Conservation (phyloP, 2,888 invertebrate genomes). For the Agrotis puta region DNA sequence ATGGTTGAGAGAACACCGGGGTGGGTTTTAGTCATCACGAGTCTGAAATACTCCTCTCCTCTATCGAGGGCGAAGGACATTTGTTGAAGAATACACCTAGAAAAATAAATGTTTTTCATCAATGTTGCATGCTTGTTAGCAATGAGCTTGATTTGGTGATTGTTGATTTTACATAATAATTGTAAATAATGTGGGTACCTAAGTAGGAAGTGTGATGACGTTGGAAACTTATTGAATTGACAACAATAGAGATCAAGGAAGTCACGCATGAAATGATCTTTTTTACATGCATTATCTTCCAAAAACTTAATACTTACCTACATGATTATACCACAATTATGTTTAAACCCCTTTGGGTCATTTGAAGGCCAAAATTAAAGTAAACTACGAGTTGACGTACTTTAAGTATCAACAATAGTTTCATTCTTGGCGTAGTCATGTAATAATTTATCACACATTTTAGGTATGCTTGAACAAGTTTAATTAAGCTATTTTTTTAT, state of each 20-base stretch:
- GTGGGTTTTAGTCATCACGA: too few species aligned
- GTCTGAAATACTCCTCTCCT: too few species aligned
- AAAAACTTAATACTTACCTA: too few species aligned
- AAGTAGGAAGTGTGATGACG: constrained; percentile 2
- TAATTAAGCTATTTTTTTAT: neutral
- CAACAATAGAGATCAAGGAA: constrained; percentile 7
- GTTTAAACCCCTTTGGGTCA: neutral
- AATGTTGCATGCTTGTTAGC: neutral
- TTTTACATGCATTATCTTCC: neutral
- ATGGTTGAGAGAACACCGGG: too few species aligned
- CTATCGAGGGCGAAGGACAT: too few species aligned
- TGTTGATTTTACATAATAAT: neutral
- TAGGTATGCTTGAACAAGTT: neutral
- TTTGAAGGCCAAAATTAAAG: neutral
- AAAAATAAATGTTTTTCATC: too few species aligned
- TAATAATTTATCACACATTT: neutral
- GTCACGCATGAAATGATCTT: neutral
- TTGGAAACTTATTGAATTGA: constrained; percentile 1
- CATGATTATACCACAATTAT: too few species aligned
- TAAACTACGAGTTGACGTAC: neutral
- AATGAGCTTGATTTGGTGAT: neutral
- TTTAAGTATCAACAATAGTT: neutral
- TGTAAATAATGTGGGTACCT: neutral
- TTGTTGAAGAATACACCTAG: too few species aligned
- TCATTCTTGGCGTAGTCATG: neutral